A percentile compares a stretch with the other conserved stretches of the same genome.
These are phyloP conservation scores for Plemyria rubiginata DNA, from an alignment of 2,888 invertebrate genomes.

Conservation along the genomic window DNA sequence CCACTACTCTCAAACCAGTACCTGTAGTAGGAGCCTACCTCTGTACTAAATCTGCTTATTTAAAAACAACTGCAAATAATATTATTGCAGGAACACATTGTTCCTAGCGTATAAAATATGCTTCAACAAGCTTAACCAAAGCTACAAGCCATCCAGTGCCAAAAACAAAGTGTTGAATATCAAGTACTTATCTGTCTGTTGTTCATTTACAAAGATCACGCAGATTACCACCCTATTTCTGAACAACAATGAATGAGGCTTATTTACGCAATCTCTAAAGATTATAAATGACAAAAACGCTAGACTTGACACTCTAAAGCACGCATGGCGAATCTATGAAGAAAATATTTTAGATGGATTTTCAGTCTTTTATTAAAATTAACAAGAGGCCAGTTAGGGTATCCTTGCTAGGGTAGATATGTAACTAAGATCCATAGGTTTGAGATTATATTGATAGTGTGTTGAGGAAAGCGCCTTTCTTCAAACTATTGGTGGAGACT, in stretches of 20 bases:
- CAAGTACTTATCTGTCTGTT: too few species aligned
- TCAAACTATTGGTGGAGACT: constrained; percentile 43
- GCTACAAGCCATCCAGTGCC: too few species aligned
- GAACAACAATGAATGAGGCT: background rate
- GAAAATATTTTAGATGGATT: constrained; percentile 11
- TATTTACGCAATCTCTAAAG: background rate
- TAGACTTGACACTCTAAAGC: constrained; percentile 46
- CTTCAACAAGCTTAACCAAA: too few species aligned
- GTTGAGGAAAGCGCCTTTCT: constrained; percentile 14
- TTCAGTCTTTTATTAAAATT: background rate
- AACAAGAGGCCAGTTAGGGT: background rate
- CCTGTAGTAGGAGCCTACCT: too few species aligned
- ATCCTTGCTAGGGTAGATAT: background rate
- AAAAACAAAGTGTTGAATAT: too few species aligned
- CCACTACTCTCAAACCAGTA: too few species aligned
- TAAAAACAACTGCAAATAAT: too few species aligned
- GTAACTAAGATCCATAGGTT: background rate
- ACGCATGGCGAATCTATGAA: constrained; percentile 71
- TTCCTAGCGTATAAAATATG: too few species aligned
- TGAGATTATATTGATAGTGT: background rate
- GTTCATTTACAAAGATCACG: too few species aligned
- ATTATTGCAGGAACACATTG: too few species aligned
- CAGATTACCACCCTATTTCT: too few species aligned
- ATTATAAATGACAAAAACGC: constrained; percentile 3
- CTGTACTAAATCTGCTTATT: too few species aligned